Evolutionary conservation across 2,888 invertebrate species (phyloP).

Genomic region (Nomada ferruginata): DNA sequence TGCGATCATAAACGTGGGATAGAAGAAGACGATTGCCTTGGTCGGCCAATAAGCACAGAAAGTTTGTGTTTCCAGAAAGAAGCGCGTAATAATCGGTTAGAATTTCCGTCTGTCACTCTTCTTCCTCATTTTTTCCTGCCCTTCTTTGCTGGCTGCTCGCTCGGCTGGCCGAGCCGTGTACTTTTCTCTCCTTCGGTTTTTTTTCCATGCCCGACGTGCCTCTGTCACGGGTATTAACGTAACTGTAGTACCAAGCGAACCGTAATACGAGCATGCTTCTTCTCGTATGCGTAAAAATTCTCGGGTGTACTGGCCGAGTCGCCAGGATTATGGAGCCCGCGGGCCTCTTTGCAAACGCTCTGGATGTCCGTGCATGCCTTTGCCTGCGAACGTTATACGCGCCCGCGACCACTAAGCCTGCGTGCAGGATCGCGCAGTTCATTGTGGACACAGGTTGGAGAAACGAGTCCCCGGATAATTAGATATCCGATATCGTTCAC

Average conservation of each 20-base stretch:
- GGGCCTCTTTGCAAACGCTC: constrained; percentile 1
- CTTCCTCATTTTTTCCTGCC: constrained; percentile 28
- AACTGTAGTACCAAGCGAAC: constrained; percentile 79
- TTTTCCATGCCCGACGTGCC: constrained; percentile 49
- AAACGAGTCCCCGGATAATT: constrained; percentile 70
- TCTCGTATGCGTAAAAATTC: constrained; percentile 34
- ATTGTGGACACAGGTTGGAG: constrained; percentile 4
- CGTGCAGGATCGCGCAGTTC: too few relatives aligned
- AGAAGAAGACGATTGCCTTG: constrained; percentile 10
- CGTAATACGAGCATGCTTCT: constrained; percentile 73
- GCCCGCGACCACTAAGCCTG: too few relatives aligned
- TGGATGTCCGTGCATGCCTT: neutral
- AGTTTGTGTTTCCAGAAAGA: constrained; percentile 32
- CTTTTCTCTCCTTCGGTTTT: constrained; percentile 34
- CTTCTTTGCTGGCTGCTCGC: constrained; percentile 21
- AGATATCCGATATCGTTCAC: constrained; percentile 68
- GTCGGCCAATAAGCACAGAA: constrained; percentile 38
- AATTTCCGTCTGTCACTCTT: constrained; percentile 58
- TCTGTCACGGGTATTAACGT: constrained; percentile 77
- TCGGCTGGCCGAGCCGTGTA: constrained; percentile 24
- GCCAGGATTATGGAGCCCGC: constrained; percentile 30
- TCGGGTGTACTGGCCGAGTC: constrained; percentile 24
- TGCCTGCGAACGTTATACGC: neutral
- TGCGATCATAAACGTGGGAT: neutral
- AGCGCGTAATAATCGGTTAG: constrained; percentile 54